Evolutionary conservation across 2,888 invertebrate genomes (phyloP).

Genomic region (Caradrina kadenii): DNA sequence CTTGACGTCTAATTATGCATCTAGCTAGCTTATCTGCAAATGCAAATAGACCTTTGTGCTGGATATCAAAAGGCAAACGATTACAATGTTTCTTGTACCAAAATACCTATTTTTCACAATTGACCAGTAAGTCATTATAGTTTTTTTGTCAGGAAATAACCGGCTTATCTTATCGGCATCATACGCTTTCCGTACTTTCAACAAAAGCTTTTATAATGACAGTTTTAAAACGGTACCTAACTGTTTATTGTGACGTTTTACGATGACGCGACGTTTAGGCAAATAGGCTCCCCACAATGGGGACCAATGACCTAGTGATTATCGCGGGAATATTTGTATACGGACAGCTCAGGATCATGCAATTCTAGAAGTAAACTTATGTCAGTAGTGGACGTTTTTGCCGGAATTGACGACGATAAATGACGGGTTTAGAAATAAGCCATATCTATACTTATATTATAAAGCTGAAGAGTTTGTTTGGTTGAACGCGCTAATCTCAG

Average conservation of each 20-base stretch:
- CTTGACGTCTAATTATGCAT: neutral
- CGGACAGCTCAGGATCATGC: neutral
- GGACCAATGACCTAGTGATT: neutral
- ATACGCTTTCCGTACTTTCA: slow-evolving; percentile 11
- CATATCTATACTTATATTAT: too few species aligned
- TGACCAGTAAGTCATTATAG: neutral
- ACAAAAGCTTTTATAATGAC: slow-evolving; percentile 1
- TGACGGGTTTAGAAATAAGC: too few species aligned
- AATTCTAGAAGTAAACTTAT: neutral
- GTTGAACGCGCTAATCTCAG: too few species aligned
- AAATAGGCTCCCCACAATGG: neutral
- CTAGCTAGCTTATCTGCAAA: slow-evolving; percentile 1
- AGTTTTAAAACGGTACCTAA: neutral
- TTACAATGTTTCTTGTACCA: slow-evolving; percentile 1
- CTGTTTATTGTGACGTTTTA: neutral
- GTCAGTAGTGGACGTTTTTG: neutral
- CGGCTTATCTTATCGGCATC: slow-evolving; percentile 15
- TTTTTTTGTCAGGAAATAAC: slow-evolving; percentile 6
- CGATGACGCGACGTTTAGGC: neutral
- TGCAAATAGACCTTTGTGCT: slow-evolving; percentile 6
- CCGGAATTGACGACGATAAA: neutral
- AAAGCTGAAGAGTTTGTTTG: too few species aligned
- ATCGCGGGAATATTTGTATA: neutral
- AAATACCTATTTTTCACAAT: slow-evolving; percentile 12
- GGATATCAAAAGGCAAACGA: neutral